Evolutionary conservation across 2,888 invertebrate species (phyloP), one percentile per base, ranked within the genome.

Genomic region (Celastrina argiolus): DNA sequence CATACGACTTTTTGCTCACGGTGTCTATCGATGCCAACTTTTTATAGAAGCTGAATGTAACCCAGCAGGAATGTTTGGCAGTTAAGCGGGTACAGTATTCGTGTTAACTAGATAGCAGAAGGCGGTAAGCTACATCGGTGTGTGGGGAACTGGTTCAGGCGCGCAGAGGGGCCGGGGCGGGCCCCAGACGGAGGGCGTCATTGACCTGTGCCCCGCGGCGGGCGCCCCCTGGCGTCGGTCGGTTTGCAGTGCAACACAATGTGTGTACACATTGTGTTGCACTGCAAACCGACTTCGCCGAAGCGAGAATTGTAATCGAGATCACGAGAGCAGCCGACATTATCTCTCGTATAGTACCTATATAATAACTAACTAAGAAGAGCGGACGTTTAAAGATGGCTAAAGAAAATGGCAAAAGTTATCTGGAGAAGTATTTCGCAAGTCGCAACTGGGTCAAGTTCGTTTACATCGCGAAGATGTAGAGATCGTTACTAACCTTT

Each of bases 121-220:
- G 85, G 81, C 83, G 81, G 85, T 86, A 82, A 83, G 82, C 83
- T 83, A 81, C 82, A 80, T 75, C 79, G 74, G 73, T 73, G 69
- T 76, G 74, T 72, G 74, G 78, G 78, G 79, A 81, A 82, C 81
- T 80, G 81, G 80, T 81, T 81, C 78, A 75, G 73, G 73, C 69
- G 74, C n/a, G 61, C 59, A 34, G 59, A 72, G 74, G 76, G 76
- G 76, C 75, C 74, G 76, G 71, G 78, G 75, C 73, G 78, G 82
- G 79, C 79, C 80, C 85, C 87, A 87, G 89, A 88, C 88, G 83
- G 77, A 80, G 84, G 82, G 83, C 89, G 90, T 89, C 89, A 89
- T 88, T 89, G 89, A 90, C 89, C 89, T 87, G 83, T 78, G 78
- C 74, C 73, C 72, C 74, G 75, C 76, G 74, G 78, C 71, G 42